Evolutionary conservation across 2,797 vertebrate species (phyloP), one percentile per base, ranked within the genome.

Genomic region (Carapus acus): DNA sequence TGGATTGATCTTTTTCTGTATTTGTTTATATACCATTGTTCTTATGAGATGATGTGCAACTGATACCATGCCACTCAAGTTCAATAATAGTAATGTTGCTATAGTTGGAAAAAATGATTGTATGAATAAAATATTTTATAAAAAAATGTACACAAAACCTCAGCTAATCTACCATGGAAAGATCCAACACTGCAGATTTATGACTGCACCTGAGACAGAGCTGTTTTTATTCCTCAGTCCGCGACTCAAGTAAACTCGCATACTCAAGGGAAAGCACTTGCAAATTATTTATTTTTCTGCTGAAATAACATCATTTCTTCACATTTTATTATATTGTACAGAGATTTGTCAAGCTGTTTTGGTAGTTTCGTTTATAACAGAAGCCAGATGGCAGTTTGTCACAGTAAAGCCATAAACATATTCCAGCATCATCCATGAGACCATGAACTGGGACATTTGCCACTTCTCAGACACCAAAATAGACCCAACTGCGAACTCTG

Each of bases 51-150:
- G 91, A 91, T 84, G 89, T 92, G 89, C 48, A 16, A 78, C 91
- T 90, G 91, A 92, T 88, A 90, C 87, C 90, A 87, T 91, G 90
- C 90, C 88, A 78, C 90, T 92, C 89, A 74, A 85, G 89, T 86
- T 89, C 91, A 77, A 91, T n/a, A n/a, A n/a, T 88, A 90, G 91
- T 90, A 90, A 92, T 91, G 87, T 92, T 93, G 88, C 91, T 92
- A 86, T 91, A 94, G 92, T 91, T 91, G 81, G n/a, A 90, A 87
- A 64, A 86, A 83, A 93, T 91, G 91, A 92, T 94, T 97, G 93
- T 96, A 94, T 94, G 93, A 94, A 93, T 96, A 96, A 89, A 88
- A 93, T 90, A 91, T 97, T 98, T 98, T 97, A 92, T 95, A 94
- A 93, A 92, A 89, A 90, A 89, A 89, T 90, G 91, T 91, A 91